Evolutionary conservation across 2,888 invertebrate species (phyloP).

Genomic region (Phalera bucephala): DNA sequence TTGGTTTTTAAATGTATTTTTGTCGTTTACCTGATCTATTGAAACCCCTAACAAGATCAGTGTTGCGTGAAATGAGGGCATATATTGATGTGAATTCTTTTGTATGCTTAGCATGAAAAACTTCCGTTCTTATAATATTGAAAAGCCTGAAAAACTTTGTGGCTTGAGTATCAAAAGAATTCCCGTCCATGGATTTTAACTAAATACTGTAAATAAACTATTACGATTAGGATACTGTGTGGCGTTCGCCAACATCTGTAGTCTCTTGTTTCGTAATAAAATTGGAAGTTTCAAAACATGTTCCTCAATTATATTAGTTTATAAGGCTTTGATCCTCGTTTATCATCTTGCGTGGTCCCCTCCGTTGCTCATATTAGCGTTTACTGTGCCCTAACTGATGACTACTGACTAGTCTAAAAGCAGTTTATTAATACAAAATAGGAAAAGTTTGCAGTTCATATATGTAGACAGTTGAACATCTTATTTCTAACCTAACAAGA

Average conservation of each 20-base stretch:
- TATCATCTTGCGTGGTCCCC: background rate
- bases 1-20: background rate
- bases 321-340: constrained; percentile 17
- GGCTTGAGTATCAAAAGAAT: no score
- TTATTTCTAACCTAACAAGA: no score
- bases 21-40: background rate
- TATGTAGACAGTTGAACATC: no score
- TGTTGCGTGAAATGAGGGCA: no score
- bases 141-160: no score
- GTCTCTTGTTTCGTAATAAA: constrained; percentile 15
- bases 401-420: no score
- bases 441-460: no score
- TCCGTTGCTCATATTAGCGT: background rate
- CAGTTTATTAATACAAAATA: no score
- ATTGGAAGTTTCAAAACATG: constrained; percentile 18
- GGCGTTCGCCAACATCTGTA: background rate
- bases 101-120: no score
- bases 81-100: no score
- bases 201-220: background rate
- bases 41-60: no score
- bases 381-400: background rate
- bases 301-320: constrained; percentile 25
- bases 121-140: no score
- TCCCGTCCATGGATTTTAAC: background rate
- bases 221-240: background rate